These are phyloP conservation scores for Acromyrmex charruanus DNA, from an alignment of 1,140 invertebrate species.

Conservation along the genomic window DNA sequence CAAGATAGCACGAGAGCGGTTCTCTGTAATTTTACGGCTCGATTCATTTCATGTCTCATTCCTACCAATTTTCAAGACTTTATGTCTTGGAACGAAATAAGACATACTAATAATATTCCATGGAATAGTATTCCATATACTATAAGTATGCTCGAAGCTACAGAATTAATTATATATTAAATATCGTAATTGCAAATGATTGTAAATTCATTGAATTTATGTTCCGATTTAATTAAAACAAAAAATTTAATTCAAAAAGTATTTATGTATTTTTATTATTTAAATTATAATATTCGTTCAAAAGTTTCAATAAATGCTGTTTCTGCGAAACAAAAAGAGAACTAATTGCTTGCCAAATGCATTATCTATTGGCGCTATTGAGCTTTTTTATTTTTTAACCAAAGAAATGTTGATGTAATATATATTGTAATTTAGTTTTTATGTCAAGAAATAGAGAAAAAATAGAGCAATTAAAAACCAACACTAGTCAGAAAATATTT, in stretches of 20 bases:
- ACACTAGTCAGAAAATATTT: too few relatives aligned
- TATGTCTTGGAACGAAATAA: constrained; percentile 23
- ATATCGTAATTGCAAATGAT: neutral
- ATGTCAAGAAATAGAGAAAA: too few relatives aligned
- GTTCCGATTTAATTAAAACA: neutral
- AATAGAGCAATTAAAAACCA: too few relatives aligned
- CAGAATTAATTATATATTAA: neutral
- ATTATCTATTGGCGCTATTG: too few relatives aligned
- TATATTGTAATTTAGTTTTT: too few relatives aligned
- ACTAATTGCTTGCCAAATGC: too few relatives aligned
- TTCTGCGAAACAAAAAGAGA: too few relatives aligned
- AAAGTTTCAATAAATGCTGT: too few relatives aligned
- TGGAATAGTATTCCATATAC: neutral
- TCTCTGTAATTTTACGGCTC: constrained; percentile 50
- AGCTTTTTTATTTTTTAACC: too few relatives aligned
- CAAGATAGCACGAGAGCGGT: neutral
- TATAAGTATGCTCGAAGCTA: neutral
- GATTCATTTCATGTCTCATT: constrained; percentile 49
- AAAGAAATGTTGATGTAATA: too few relatives aligned
- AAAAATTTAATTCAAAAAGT: neutral
- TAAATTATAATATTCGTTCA: neutral
- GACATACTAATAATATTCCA: neutral
- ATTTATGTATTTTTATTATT: neutral
- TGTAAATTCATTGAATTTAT: neutral
- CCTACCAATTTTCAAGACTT: constrained; percentile 19